Base-by-base conservation (phyloP, 1,140 invertebrate species). In the Mizuhopecten yessoensis region DNA sequence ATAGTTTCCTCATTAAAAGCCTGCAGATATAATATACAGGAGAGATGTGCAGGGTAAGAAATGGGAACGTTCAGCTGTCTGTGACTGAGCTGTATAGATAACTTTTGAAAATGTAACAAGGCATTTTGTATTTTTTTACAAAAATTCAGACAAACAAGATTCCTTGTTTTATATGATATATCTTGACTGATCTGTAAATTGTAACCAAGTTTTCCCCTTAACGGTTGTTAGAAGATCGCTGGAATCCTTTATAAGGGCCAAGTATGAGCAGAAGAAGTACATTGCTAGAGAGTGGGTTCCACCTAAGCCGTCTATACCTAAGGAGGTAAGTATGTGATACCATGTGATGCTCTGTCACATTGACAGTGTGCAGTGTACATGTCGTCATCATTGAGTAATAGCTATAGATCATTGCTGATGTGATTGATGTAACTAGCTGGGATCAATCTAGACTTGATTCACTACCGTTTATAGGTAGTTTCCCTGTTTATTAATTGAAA, bases 221-320 rank as follows among this genome's bases (percentile, higher is more conserved):
- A 94, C 92, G 75, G 86, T 90, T 17, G 20, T 33, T 75, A 86
- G 57, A 89, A 96, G 96, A 39, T 98, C 98, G 23, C 97, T 99
- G 36, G 99, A 99, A 96, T 98, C 98, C 87, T 99, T 99, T 96
- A 99, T 99, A 93, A 97, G 99, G 88, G 98, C 98, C 75, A 99
- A 99, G 97, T 99, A 99, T 97, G 99, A 99, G 96, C 98, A 99
- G 94, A 99, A 99, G 97, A 99, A 99, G 95, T 99, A 99, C 96
- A 98, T 99, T 94, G 99, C 99, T 34, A 98, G 98, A 94, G 99
- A 99, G 97, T 99, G 99, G 99, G 98, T 99, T 49, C 98, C 98
- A 89, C 98, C 98, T 34, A 97, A 98, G 86, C 97, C 98, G 89
- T 98, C 98, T 29, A 98, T 98, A 97, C 95, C 95, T 57, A 95